Base-by-base conservation (phyloP, 2,888 invertebrate species). In the Drosophila tanythrix region DNA sequence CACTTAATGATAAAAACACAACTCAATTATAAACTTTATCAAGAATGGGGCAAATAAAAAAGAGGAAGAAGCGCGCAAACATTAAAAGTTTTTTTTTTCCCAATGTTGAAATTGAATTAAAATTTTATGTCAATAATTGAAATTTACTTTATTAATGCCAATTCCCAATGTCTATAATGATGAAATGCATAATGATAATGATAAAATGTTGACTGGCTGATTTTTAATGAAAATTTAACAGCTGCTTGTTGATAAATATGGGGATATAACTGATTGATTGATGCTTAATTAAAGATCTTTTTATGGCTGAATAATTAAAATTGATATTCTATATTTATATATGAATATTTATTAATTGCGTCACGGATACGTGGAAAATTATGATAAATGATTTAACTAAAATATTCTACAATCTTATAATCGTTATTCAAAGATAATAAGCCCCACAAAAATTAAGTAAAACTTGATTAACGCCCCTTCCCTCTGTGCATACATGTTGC, bases 1-100 rank as follows among this genome's bases (percentile, higher is more conserved):
- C 87, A 87, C 89, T 85, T 89, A 89, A 85, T 85, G 74, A 85
- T 89, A 89, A 83, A 88, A 79, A 89, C 89, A 85, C 89, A 81
- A 85, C 89, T 85, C 87, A 85, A 85, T 85, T 85, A 85, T 85
- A 83, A 89, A 87, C 74, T 87, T 89, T 89, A 85, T 85, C 89
- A 68, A 55, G 51, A 31, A 51, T 67, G 68, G 29, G 52, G 53
- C 15, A 35, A 36, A 29, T 38, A 31, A 25, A 52, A 18, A 25
- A 1, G 27, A 33, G 61, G 21, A 48, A 46, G 60, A 58, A 5
- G 38, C 72, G 56, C 72, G 62, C 61, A 69, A 66, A 70, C 71
- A 76, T 76, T 69, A 81, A 76, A 78, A 70, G 71, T 75, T 76
- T 83, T 81, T 82, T 74, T 65, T 46, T 46, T 7, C 8, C 36